Base-by-base conservation (phyloP, 2,797 vertebrate species). In the Antennarius maculatus region DNA sequence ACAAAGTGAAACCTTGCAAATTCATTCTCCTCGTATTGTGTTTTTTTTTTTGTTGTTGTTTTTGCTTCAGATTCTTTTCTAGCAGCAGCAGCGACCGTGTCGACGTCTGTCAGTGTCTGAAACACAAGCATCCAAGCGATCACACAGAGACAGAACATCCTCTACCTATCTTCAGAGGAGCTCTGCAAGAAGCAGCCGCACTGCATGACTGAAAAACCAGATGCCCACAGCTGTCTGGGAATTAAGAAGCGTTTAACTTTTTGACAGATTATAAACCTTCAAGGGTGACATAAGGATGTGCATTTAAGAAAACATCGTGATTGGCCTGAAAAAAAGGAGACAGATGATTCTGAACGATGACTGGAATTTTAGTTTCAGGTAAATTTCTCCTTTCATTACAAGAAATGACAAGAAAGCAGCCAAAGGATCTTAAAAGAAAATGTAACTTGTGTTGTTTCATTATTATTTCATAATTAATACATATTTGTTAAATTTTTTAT, bases 221-320 rank as follows among this genome's bases (percentile, higher is more conserved):
- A 70, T 61, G 46, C 37, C 55, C 58, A 52, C 37, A 52, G 64
- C 53, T 47, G 46, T 18, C 34, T 42, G 43, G 66, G 62, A 71
- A 59, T 69, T 42, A 45, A 50, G 15, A 16, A 53, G 14, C 42
- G 62, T 71, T 61, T 45, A 34, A 55, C 29, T 43, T 46, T 73
- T 18, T 6, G 72, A 46, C 28, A 78, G 46, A 46, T 69, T 58
- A 42, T 65, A 77, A 79, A 66, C 50, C 47, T 60, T 61, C 27
- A 54, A 34, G 46, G 54, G 23, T 31, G 42, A 72, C 50, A 73
- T 53, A 62, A 72, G 68, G 67, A 60, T 4, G 6, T 48, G 37
- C 18, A 54, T 56, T 66, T 54, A 76, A 69, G 10, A 68, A 31
- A 72, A 7, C 2, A 15, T 27, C 54, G 37, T 57, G 55, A 73